A percentile compares a stretch with the other conserved stretches of the same genome.
Conservation (phyloP, 2,888 invertebrate species). For the Troides helena region DNA sequence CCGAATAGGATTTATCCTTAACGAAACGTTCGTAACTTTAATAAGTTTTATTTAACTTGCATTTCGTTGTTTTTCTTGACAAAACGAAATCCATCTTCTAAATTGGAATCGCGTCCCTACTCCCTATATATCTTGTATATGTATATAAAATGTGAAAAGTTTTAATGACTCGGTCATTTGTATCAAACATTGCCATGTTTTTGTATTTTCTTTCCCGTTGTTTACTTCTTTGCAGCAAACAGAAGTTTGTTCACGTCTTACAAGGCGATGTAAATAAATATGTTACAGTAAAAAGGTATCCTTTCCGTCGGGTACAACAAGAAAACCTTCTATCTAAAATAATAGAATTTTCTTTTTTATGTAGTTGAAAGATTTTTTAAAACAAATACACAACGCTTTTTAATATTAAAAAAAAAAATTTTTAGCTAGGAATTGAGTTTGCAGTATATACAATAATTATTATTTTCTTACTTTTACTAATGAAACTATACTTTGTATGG, state of each 20-base stretch:
- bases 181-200: slow-evolving; percentile 33
- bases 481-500: too few species aligned
- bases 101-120: slow-evolving; percentile 39
- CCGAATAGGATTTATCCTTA: slow-evolving; percentile 8
- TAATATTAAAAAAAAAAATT: too few species aligned
- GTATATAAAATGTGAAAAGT: slow-evolving; percentile 50
- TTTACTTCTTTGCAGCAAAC: slow-evolving; percentile 7
- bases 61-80: slow-evolving; percentile 25
- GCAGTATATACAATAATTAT: too few species aligned
- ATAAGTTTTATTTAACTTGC: slow-evolving; percentile 23
- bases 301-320: background rate
- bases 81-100: slow-evolving; percentile 27
- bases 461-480: too few species aligned
- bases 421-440: too few species aligned
- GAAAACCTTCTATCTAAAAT: background rate
- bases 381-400: too few species aligned
- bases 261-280: background rate
- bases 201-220: slow-evolving; percentile 21
- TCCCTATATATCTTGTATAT: slow-evolving; percentile 33
- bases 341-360: too few species aligned
- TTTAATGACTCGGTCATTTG: slow-evolving; percentile 53
- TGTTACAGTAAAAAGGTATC: background rate
- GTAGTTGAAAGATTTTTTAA: too few species aligned
- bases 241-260: slow-evolving; percentile 7
- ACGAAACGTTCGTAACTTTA: slow-evolving; percentile 19